phyloP scores from a whole-genome alignment of 1,140 invertebrate species.

The Eciton burchellii region DNA sequence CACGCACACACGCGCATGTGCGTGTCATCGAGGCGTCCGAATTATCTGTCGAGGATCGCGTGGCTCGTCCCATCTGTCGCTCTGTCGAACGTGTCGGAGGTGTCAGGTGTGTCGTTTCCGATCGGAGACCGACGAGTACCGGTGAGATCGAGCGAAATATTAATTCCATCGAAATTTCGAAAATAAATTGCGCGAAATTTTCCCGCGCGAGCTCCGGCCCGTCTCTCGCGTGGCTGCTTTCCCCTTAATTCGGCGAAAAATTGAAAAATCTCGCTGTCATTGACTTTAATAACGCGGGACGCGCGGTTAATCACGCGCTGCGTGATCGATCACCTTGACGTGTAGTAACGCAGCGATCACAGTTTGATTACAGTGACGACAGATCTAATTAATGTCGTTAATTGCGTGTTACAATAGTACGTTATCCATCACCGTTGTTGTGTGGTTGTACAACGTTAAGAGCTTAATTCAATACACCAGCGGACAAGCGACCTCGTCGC shows the following conservation, averaged over 20 bases:
- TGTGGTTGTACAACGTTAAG: too few species aligned
- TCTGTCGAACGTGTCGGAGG: slow-evolving; percentile 30
- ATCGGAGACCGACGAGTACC: slow-evolving; percentile 32
- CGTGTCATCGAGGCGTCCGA: slow-evolving; percentile 68
- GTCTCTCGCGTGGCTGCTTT: not conserved
- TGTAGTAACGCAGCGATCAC: too few species aligned
- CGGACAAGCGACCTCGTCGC: not conserved
- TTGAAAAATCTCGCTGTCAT: not conserved
- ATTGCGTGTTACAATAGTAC: too few species aligned
- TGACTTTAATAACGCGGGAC: not conserved
- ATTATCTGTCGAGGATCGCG: slow-evolving; percentile 68
- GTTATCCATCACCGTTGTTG: too few species aligned
- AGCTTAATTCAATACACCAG: too few species aligned
- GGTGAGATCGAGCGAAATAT: slow-evolving; percentile 24
- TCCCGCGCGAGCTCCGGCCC: not conserved
- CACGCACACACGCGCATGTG: not conserved
- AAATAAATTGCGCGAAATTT: not conserved
- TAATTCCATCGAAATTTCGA: slow-evolving; percentile 13
- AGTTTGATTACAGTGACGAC: too few species aligned
- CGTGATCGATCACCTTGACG: too few species aligned
- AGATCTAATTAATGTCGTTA: too few species aligned
- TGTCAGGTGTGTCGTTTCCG: slow-evolving; percentile 28
- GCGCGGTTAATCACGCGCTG: not conserved
- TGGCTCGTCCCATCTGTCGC: slow-evolving; percentile 67
- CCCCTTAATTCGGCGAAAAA: not conserved